Evolutionary conservation across 2,113 vertebrate species (phyloP).

Genomic region (Dicrurus megarhynchus): DNA sequence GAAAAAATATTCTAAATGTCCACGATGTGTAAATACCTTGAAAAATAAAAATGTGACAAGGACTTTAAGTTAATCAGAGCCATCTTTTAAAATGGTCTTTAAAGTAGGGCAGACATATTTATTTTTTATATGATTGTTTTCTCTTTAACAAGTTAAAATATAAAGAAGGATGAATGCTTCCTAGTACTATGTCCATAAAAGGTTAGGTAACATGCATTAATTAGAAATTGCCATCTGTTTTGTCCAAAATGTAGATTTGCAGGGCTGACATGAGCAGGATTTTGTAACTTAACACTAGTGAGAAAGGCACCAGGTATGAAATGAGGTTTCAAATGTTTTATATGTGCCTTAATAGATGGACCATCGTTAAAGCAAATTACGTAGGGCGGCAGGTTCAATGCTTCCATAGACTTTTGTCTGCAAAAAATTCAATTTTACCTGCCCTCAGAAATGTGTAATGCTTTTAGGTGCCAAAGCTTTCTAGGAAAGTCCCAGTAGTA

Average conservation of each 20-base stretch:
- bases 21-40: not conserved
- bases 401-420: not conserved
- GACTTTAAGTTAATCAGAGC: not conserved
- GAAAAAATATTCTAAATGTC: not conserved
- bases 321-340: not conserved
- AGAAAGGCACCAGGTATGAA: not conserved
- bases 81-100: not conserved
- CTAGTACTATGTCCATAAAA: not conserved
- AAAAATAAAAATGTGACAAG: not conserved
- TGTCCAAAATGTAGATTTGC: not conserved
- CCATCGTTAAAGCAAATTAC: accelerated
- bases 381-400: accelerated
- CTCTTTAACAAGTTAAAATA: not conserved
- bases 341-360: not conserved
- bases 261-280: not conserved
- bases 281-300: not conserved
- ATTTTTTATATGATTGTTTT: not conserved
- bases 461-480: not conserved
- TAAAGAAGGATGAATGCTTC: not conserved
- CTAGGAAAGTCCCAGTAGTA: not conserved
- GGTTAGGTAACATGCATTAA: not conserved
- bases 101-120: not conserved
- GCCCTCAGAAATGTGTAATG: not conserved
- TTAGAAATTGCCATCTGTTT: not conserved
- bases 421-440: not conserved